These are phyloP conservation scores for Podarcis muralis DNA, from an alignment of 2,113 vertebrate species.

Conservation along the genomic window DNA sequence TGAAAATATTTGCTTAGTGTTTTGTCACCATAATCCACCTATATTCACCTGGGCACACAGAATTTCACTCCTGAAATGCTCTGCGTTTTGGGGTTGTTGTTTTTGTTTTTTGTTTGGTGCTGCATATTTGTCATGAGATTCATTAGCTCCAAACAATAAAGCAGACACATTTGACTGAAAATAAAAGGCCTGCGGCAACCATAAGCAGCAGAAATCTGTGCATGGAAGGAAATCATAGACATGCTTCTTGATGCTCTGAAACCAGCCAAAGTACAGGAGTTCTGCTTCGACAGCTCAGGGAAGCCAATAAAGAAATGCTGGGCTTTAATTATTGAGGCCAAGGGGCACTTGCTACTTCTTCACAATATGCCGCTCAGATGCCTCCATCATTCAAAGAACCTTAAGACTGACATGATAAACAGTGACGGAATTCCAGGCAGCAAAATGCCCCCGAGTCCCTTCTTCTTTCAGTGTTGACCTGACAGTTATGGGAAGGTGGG, in stretches of 20 bases:
- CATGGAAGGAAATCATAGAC: not conserved
- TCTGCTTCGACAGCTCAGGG: too few species aligned
- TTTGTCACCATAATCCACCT: not conserved
- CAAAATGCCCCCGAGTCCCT: not conserved
- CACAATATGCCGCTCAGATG: not conserved
- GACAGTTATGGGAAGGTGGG: too few species aligned
- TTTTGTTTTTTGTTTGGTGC: not conserved
- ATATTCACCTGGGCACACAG: not conserved
- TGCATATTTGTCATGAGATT: not conserved
- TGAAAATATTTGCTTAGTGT: not conserved
- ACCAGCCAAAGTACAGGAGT: not conserved
- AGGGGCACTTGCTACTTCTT: not conserved
- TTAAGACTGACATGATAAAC: not conserved
- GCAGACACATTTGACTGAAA: not conserved
- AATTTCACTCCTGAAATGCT: not conserved
- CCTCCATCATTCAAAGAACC: not conserved
- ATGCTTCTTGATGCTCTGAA: not conserved
- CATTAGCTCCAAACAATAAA: not conserved
- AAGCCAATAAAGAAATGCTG: not conserved
- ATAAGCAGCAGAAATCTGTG: not conserved
- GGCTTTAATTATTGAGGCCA: not conserved
- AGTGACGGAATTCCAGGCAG: not conserved
- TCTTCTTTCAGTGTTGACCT: too few species aligned
- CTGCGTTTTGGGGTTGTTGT: not conserved
- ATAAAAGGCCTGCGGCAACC: not conserved